phyloP scores from a whole-genome alignment of 2,888 invertebrate species.

The Drosophila anomalata region DNA sequence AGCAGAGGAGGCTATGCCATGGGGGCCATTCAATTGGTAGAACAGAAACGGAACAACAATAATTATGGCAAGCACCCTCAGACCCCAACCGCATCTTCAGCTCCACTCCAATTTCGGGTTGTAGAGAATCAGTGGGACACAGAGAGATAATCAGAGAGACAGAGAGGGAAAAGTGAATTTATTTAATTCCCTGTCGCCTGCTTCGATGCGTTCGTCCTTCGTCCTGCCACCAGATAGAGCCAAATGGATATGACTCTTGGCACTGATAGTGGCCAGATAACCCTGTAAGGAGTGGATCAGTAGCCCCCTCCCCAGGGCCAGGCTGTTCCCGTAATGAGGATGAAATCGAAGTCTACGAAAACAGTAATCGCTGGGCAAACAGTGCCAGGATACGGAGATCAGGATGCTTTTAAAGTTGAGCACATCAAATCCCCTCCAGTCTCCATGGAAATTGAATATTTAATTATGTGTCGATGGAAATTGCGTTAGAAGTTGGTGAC shows the following conservation, averaged over 20 bases:
- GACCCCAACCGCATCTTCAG: slow-evolving; percentile 29
- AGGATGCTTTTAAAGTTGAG: slow-evolving; percentile 21
- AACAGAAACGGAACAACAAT: slow-evolving; percentile 52
- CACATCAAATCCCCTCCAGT: slow-evolving; percentile 45
- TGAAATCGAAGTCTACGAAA: slow-evolving; percentile 77
- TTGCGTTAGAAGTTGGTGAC: slow-evolving; percentile 64
- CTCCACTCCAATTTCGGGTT: slow-evolving; percentile 48
- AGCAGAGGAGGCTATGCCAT: slow-evolving; percentile 1
- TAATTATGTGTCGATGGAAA: slow-evolving; percentile 70
- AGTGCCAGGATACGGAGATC: slow-evolving; percentile 18
- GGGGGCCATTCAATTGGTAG: slow-evolving; percentile 12
- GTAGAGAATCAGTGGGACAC: neutral
- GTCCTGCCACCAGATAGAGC: slow-evolving; percentile 35
- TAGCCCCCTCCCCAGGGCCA: slow-evolving; percentile 26
- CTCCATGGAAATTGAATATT: slow-evolving; percentile 71
- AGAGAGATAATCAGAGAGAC: neutral
- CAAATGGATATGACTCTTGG: slow-evolving; percentile 57
- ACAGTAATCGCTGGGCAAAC: slow-evolving; percentile 59
- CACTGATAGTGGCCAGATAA: slow-evolving; percentile 37
- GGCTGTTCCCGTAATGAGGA: slow-evolving; percentile 62
- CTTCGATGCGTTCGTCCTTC: slow-evolving; percentile 49
- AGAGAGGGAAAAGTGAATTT: slow-evolving; percentile 56
- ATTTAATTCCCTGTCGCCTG: slow-evolving; percentile 70
- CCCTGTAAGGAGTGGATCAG: slow-evolving; percentile 35
- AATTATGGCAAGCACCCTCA: slow-evolving; percentile 72